Base-by-base conservation (phyloP, 2,888 invertebrate genomes). In the Harpagoxenus sublaevis region DNA sequence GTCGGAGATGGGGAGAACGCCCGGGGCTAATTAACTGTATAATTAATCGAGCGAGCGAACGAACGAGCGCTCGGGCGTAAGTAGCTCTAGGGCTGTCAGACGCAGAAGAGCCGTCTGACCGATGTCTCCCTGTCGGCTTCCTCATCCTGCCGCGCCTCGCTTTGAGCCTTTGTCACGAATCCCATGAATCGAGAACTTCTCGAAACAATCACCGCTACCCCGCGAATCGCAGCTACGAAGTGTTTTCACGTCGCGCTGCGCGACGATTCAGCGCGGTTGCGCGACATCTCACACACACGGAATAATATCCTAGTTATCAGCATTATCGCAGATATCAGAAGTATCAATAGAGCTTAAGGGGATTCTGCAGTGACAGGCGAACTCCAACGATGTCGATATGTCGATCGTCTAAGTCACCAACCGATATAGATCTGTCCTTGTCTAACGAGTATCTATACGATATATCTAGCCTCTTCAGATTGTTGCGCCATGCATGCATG, bases 31-130 rank as follows among this genome's bases (percentile, higher is more conserved):
- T 91, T 91, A 91, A 91, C 91, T 91, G 90, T 91, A 87, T 90
- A 90, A 91, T 91, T 91, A 90, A 91, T 91, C 90, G 91, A 89
- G 88, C 90, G 91, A 88, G 84, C 71, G 87, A 91, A 89, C 86
- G 88, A 87, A 87, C 88, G 87, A 83, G 86, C 86, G 87, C 83
- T 87, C 86, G 88, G 84, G 89, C 89, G 88, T 91, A 91, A 90
- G 89, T 89, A 90, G 89, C 89, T 88, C 77, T 74, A 70, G 84
- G 66, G 78, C 90, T 91, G 91, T 90, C 91, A 91, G 70, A 86
- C 84, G 88, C 91, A 91, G 89, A 84, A 82, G 87, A 88, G 74
- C 89, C 83, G 89, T 91, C 90, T 91, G 89, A 90, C 89, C 91
- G 90, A 89, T 89, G 89, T 91, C 90, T 87, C 89, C 89, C 87